Percentiles rank a stretch among this genome's conserved stretches.
Evolutionary conservation across 2,113 vertebrate genomes (phyloP).

Genomic region (Canis aureus): DNA sequence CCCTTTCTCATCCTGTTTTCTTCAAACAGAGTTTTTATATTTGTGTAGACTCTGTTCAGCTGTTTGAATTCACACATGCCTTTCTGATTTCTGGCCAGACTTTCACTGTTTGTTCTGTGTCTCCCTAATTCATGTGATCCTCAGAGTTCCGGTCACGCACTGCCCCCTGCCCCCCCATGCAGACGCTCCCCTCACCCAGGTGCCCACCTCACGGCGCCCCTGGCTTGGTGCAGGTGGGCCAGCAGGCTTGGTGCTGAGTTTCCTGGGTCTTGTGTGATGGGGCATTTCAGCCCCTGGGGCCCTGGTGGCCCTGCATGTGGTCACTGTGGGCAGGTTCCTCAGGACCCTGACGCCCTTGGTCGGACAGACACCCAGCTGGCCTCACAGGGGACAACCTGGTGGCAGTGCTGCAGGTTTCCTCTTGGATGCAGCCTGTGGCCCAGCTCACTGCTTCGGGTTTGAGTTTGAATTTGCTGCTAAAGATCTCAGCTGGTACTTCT

Average conservation of each 20-base stretch:
- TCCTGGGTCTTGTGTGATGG: neutral
- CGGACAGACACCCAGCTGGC: neutral
- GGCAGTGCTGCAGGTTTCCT: neutral
- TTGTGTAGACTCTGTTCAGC: neutral
- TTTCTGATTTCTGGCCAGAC: neutral
- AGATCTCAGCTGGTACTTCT: neutral
- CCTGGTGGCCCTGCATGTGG: neutral
- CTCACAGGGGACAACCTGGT: fast-evolving
- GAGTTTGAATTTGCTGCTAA: neutral
- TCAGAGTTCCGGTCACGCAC: fast-evolving
- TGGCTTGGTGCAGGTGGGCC: too few relatives aligned
- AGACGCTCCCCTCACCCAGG: neutral
- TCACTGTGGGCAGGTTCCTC: neutral
- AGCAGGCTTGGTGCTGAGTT: too few relatives aligned
- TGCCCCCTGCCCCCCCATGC: neutral
- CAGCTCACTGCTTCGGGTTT: neutral
- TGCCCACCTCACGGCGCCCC: fast-evolving
- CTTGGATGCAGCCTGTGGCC: too few relatives aligned
- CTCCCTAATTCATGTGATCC: neutral
- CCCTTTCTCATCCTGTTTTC: too few relatives aligned
- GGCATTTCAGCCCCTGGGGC: neutral
- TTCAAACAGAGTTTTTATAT: neutral
- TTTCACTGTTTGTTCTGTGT: neutral
- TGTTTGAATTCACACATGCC: neutral
- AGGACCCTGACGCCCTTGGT: neutral